Base-by-base conservation (phyloP, 2,888 invertebrate species). In the Cistogaster globosa region DNA sequence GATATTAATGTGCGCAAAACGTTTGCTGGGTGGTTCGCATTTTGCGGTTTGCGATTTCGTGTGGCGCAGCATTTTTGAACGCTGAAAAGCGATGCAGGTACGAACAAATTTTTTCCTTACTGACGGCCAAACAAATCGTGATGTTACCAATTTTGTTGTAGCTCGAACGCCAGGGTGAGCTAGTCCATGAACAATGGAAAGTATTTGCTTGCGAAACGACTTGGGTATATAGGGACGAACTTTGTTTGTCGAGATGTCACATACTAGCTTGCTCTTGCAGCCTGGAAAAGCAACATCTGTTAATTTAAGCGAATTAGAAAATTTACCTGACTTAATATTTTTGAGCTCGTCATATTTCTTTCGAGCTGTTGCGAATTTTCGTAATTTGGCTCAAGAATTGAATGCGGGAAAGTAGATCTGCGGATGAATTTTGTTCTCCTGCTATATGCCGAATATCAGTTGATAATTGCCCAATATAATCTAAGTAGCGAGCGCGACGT, bases 381-480 rank as follows among this genome's bases (percentile, higher is more conserved):
- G 36, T n/a, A 7, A 3, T n/a, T 36, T 58, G n/a, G 26, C 26
- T 26, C 16, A 53, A 1, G 0, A 20, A 38, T n/a, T 55, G 20
- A 1, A 79, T 79, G 14, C 75, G 78, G 0, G 78, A 72, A 8
- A 83, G 36, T 2, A 68, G 38, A 48, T 78, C 83, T 0, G 75
- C 75, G 12, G 69, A 18, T 11, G 20, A 18, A 20, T 53, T 53
- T 53, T 53, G 20, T 8, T 53, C 53, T 20, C 20, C 48, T 16
- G 48, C 16, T 48, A 48, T 48, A 16, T 48, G 48, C 6, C 20
- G 18, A 20, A 53, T 53, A 12, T 18, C 53, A 7, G 53, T 53
- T 6, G 53, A 20, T 20, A 53, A 53, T 20, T 53, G 53, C 1
- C 53, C 20, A 20, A 53, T 20, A 12, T 11, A 53, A 12, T 53